These are phyloP conservation scores for Oncorhynchus nerka DNA, from an alignment of 2,113 vertebrate genomes.

Conservation along the genomic window DNA sequence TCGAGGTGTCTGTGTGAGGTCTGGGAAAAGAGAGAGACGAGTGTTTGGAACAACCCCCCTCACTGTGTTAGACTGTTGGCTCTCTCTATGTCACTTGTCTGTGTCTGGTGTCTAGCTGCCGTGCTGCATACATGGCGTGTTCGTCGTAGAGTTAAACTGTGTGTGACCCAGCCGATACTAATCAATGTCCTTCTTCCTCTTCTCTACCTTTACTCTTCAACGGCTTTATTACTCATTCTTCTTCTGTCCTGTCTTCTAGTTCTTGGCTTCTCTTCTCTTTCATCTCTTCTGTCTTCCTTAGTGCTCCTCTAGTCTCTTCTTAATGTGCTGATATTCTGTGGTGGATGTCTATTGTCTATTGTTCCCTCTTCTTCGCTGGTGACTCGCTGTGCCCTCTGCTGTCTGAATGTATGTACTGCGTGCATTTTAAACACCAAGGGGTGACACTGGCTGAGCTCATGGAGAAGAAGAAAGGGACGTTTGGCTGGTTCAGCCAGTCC, in stretches of 20 bases:
- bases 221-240: not conserved
- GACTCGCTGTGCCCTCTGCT: conserved; percentile 83
- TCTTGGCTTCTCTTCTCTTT: not conserved
- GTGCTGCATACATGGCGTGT: not conserved
- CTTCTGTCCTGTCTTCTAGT: not conserved
- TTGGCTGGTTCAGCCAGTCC: conserved; percentile 91
- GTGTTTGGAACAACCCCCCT: not conserved
- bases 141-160: not conserved
- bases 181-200: not conserved
- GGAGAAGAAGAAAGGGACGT: conserved; percentile 93
- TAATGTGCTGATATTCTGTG: conserved; percentile 8
- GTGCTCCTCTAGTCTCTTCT: not conserved
- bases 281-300: not conserved
- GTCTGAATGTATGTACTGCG: conserved; percentile 81
- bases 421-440: conserved; percentile 83
- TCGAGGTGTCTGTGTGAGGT: not conserved
- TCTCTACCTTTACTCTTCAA: not conserved
- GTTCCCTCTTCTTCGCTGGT: conserved; percentile 57
- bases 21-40: not conserved
- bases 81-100: not conserved
- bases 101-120: not conserved
- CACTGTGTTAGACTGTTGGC: too few species aligned
- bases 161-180: not conserved
- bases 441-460: conserved; percentile 93
- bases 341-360: conserved; percentile 42